Evolutionary conservation across 2,888 invertebrate genomes (phyloP), one percentile per base, ranked within the genome.

Genomic region (Melanophora roralis): DNA sequence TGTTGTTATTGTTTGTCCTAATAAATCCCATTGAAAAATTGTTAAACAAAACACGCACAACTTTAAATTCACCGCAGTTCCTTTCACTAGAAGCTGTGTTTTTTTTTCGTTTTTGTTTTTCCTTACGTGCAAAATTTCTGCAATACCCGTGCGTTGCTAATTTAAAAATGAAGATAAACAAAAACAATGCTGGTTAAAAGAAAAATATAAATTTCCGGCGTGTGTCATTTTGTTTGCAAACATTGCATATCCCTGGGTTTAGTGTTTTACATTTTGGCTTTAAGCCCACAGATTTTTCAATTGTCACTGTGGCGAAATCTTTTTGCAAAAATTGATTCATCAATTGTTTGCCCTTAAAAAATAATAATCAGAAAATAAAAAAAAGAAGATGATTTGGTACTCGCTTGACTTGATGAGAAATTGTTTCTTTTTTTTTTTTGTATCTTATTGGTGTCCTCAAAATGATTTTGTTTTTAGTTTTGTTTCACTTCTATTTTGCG

Each of bases 261-360:
- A 69, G 47, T 57, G 57, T 65, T 76, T 75, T 38, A 32, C 57
- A 51, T 72, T 81, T 73, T 53, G 45, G 11, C 49, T 53, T 74
- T 83, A 83, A 69, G 68, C 83, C 84, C 74, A 77, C 79, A 84
- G 82, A 87, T 87, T 87, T 87, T 84, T 87, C 88, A 88, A 88
- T 86, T 88, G 86, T 87, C 86, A 83, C 84, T 84, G 72, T 68
- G 67, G 75, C 47, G 32, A 60, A 47, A 14, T 55, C 14, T 27
- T 57, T 69, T 75, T 1, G 57, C 51, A 67, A 80, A 67, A 68
- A 73, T 77, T 77, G 69, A 71, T 71, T 71, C 64, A 77, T 71
- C 69, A 77, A 51, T 71, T 77, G 64, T 57, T 55, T 49, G 49
- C 47, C 69, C 55, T 69, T 57, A 43, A 43, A 73, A 67, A 43